These are phyloP conservation scores for Enteromius afrohamiltoni DNA, from an alignment of 2,797 vertebrate species.

Conservation along the genomic window DNA sequence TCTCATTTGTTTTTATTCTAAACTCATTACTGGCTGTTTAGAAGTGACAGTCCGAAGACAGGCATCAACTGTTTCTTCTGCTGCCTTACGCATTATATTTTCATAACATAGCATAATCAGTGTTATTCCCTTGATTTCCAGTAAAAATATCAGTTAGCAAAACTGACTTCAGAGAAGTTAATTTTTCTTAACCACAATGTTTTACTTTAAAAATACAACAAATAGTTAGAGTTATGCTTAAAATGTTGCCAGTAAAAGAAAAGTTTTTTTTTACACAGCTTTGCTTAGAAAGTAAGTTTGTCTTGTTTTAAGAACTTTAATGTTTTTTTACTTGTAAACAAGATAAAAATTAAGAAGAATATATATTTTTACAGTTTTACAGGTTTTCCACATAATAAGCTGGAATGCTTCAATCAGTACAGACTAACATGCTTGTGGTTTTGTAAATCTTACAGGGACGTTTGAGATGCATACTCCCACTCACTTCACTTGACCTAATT, in stretches of 20 bases:
- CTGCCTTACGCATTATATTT: background rate
- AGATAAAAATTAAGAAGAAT: background rate
- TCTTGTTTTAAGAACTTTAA: background rate
- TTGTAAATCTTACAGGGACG: background rate
- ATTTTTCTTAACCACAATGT: background rate
- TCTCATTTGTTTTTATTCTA: conserved; percentile 28
- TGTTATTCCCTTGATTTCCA: background rate
- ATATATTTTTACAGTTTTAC: background rate
- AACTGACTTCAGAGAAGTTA: background rate
- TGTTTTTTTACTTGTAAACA: background rate
- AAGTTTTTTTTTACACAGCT: background rate
- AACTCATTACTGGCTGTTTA: conserved; percentile 24
- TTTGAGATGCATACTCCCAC: background rate
- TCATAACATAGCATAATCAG: too few species aligned
- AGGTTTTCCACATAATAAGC: background rate
- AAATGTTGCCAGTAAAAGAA: background rate
- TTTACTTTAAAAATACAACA: background rate
- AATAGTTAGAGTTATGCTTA: background rate
- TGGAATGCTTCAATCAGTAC: background rate
- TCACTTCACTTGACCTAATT: conserved; percentile 15
- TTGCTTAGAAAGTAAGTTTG: background rate
- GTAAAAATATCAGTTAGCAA: background rate
- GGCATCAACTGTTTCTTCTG: background rate
- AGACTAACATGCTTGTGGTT: background rate
- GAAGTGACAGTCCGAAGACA: conserved; percentile 9